Evolutionary conservation across 1,140 invertebrate species (phyloP), one percentile per base, ranked within the genome.

Genomic region (Ectropis grisescens): DNA sequence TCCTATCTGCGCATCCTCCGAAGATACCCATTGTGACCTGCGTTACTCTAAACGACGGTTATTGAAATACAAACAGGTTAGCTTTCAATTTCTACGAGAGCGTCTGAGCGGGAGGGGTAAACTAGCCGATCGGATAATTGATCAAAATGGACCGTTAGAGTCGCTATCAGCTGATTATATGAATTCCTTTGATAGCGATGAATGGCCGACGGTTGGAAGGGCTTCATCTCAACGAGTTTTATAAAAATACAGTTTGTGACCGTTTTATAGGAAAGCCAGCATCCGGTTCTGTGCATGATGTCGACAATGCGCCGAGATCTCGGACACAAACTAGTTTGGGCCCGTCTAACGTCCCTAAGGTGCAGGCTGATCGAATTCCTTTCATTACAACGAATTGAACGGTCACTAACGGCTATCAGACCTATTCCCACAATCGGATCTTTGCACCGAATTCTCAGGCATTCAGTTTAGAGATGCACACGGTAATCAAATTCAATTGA

Each of bases 231-330:
- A 62, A 29, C 57, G 55, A 59, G 61, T 59, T 62, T 60, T 47
- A 62, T 64, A 62, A 70, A 66, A 65, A 61, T 67, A 72, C 56
- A 38, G 59, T 58, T 68, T 61, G 61, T 58, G 66, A 67, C 68
- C 70, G 70, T 78, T 78, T 70, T 54, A 67, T 70, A 66, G 69
- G 54, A 62, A 57, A 66, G 57, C 35, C 75, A 81, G 72, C 72
- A 76, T 76, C 76, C 72, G 69, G 76, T 81, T 76, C 54, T 78
- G 54, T 59, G 65, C 61, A 61, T 69, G 56, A 75, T 76, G 66
- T 65, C 49, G 37, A 75, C 75, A 76, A 70, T 76, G 66, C 37
- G 55, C 35, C 48, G 58, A 44, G 64, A 64, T 51, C 59, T 40
- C 58, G 56, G 55, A 47, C 45, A 45, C 47, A 75, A 80, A 80